phyloP scores from a whole-genome alignment of 2,797 vertebrate genomes.

The Cetoscarus ocellatus region DNA sequence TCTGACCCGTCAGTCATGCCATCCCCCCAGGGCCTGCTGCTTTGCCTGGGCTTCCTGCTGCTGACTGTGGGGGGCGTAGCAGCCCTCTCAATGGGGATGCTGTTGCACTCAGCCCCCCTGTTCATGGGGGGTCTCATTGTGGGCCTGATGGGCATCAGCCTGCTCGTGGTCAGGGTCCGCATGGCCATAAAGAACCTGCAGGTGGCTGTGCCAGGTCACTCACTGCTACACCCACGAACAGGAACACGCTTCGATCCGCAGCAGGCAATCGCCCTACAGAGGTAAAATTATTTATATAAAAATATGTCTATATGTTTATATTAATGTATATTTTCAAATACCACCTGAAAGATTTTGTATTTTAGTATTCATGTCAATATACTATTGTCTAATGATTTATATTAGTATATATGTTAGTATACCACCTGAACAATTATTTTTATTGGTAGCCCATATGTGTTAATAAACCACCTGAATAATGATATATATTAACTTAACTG shows the following conservation, averaged over 20 bases:
- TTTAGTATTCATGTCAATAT: too few species aligned
- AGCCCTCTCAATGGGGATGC: conserved; percentile 42
- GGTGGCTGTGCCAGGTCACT: conserved; percentile 83
- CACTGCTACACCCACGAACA: conserved; percentile 84
- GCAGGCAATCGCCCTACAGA: conserved; percentile 85
- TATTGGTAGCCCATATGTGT: too few species aligned
- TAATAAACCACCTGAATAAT: too few species aligned
- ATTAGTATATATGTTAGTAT: too few species aligned
- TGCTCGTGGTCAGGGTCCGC: conserved; percentile 76
- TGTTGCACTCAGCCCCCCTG: conserved; percentile 11
- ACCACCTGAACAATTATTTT: too few species aligned
- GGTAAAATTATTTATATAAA: conserved; percentile 69
- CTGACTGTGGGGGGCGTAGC: conserved; percentile 71
- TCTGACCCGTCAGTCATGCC: conserved; percentile 62
- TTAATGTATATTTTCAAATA: too few species aligned
- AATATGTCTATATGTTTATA: too few species aligned
- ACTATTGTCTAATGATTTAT: too few species aligned
- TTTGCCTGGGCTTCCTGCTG: conserved; percentile 79
- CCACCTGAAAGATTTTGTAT: too few species aligned
- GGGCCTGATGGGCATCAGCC: conserved; percentile 66
- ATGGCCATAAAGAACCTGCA: conserved; percentile 82
- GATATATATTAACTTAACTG: too few species aligned
- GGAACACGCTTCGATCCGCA: conserved; percentile 85
- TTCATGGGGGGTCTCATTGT: conserved; percentile 61
- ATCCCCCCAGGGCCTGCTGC: conserved; percentile 65